Conservation (phyloP, 2,888 invertebrate genomes). For the Petrolisthes manimaculis region DNA sequence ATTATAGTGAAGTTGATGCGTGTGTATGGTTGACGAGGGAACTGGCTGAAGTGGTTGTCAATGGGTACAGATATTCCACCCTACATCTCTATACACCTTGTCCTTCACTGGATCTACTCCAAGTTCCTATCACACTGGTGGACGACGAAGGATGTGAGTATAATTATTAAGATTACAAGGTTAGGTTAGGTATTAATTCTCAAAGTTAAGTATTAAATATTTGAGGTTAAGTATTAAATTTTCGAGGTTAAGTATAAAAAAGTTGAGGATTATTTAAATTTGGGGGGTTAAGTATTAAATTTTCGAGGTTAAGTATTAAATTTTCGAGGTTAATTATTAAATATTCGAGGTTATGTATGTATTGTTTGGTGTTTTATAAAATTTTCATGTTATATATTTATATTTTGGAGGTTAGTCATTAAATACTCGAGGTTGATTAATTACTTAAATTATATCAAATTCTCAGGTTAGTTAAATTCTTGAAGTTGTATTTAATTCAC, state of each 20-base stretch:
- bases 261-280: no score
- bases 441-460: no score
- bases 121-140: conserved; percentile 31
- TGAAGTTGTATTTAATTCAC: no score
- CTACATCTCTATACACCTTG: neutral
- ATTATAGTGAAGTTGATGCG: conserved; percentile 32
- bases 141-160: conserved; percentile 16
- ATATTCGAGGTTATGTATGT: no score
- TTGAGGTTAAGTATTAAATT: no score
- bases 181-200: neutral
- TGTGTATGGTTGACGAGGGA: conserved; percentile 37
- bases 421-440: no score
- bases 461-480: no score
- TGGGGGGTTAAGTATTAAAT: neutral
- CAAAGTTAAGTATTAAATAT: neutral
- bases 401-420: no score
- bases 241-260: no score
- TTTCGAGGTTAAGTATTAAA: neutral
- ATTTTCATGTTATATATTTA: no score
- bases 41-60: conserved; percentile 33
- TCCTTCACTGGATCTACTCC: no score
- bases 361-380: no score
- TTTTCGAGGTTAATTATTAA: neutral
- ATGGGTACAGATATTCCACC: neutral
- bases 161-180: neutral